Evolutionary conservation across 2,888 invertebrate species (phyloP).

Genomic region (Monochamus alternatus): DNA sequence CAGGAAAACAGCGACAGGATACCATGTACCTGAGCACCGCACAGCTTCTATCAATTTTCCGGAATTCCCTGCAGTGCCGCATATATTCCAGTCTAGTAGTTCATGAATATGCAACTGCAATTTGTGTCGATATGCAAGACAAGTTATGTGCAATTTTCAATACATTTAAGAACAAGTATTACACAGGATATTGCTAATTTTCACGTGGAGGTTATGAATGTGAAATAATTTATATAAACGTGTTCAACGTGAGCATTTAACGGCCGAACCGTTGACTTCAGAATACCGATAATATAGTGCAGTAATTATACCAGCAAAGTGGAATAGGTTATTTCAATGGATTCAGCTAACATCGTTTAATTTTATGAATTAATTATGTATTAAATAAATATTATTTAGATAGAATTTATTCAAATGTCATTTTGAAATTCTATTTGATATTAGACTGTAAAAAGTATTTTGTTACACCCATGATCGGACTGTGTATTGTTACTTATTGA

Average conservation of each 20-base stretch:
- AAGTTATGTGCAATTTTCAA: constrained; percentile 35
- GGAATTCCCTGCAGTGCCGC: constrained; percentile 31
- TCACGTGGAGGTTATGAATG: constrained; percentile 4
- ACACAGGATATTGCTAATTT: constrained; percentile 26
- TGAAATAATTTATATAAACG: constrained; percentile 17
- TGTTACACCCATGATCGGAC: no score
- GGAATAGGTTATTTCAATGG: no score
- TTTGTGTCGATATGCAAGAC: constrained; percentile 35
- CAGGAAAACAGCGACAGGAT: constrained; percentile 17
- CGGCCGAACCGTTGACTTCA: neutral
- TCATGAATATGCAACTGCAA: constrained; percentile 39
- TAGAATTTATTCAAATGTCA: no score
- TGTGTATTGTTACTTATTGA: no score
- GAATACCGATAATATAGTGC: no score
- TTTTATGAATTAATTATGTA: no score
- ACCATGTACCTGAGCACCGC: constrained; percentile 16
- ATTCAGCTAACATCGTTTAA: no score
- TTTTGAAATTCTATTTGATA: no score
- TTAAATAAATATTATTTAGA: no score
- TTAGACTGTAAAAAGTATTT: no score
- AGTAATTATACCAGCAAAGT: no score
- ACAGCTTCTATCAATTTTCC: constrained; percentile 26
- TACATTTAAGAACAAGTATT: constrained; percentile 26
- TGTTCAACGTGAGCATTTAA: constrained; percentile 3
- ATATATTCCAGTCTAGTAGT: constrained; percentile 27